phyloP scores from a whole-genome alignment of 2,797 vertebrate genomes.

The Artibeus lituratus region DNA sequence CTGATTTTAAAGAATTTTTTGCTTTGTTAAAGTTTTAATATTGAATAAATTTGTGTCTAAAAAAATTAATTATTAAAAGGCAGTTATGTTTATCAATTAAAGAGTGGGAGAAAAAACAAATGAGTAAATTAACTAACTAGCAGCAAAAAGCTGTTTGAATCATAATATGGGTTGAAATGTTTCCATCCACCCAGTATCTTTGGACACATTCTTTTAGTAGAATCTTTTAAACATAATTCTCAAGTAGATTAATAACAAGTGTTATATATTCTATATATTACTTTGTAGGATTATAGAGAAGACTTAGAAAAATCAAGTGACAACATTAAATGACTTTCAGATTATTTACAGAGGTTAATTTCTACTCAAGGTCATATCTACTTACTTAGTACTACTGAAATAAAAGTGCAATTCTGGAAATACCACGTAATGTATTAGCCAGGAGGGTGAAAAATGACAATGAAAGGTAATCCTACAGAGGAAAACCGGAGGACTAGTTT shows the following conservation, averaged over 20 bases:
- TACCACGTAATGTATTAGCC: background rate
- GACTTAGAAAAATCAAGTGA: background rate
- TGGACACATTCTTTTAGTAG: background rate
- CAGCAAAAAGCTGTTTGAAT: background rate
- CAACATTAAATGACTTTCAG: background rate
- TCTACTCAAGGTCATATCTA: background rate
- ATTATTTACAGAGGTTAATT: background rate
- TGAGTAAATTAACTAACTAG: background rate
- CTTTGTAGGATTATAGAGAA: background rate
- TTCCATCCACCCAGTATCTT: background rate
- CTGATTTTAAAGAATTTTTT: background rate
- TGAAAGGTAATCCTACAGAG: background rate
- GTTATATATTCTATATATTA: background rate
- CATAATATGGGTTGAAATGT: background rate
- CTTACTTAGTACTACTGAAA: background rate
- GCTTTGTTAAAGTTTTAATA: background rate
- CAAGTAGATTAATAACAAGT: constrained; percentile 15
- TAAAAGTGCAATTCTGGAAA: background rate
- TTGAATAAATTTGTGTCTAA: background rate
- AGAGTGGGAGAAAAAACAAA: background rate
- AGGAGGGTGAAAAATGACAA: background rate
- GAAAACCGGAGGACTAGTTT: background rate
- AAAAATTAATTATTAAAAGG: background rate
- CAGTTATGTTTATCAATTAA: background rate
- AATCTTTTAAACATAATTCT: background rate